Evolutionary conservation across 37 sponge, comb jelly and placozoan genomes (phyloP).

Genomic region (Theonella swinhoei): DNA sequence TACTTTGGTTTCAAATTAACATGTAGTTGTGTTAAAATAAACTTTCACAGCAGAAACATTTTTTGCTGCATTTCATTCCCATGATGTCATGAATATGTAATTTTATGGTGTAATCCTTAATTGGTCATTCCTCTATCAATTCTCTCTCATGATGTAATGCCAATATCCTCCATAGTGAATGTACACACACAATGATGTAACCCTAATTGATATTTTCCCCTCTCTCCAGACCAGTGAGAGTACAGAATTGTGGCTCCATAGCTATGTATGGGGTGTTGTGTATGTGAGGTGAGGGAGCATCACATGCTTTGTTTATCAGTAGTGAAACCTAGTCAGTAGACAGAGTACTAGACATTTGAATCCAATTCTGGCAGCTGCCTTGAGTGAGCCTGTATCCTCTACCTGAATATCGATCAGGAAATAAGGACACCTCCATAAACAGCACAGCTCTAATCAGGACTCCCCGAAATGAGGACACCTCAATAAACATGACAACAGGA

Average conservation of each 20-base stretch:
- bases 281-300: constrained; percentile 77
- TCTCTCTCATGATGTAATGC: neutral
- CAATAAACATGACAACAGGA: too few relatives aligned
- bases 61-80: too few relatives aligned
- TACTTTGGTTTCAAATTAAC: neutral
- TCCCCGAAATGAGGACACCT: too few relatives aligned
- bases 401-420: too few relatives aligned
- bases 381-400: too few relatives aligned
- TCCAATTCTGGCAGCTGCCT: too few relatives aligned
- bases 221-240: constrained; percentile 72
- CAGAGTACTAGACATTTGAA: too few relatives aligned
- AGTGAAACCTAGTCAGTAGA: neutral
- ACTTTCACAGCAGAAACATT: too few relatives aligned
- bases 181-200: neutral
- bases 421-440: too few relatives aligned
- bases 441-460: too few relatives aligned
- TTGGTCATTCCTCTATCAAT: neutral
- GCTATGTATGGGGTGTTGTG: constrained; percentile 95
- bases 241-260: constrained; percentile 93
- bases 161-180: neutral
- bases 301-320: neutral
- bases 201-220: neutral
- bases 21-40: too few relatives aligned
- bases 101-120: neutral
- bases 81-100: neutral